Evolutionary conservation across 2,888 invertebrate species (phyloP).

Genomic region (Diarsia rubi): DNA sequence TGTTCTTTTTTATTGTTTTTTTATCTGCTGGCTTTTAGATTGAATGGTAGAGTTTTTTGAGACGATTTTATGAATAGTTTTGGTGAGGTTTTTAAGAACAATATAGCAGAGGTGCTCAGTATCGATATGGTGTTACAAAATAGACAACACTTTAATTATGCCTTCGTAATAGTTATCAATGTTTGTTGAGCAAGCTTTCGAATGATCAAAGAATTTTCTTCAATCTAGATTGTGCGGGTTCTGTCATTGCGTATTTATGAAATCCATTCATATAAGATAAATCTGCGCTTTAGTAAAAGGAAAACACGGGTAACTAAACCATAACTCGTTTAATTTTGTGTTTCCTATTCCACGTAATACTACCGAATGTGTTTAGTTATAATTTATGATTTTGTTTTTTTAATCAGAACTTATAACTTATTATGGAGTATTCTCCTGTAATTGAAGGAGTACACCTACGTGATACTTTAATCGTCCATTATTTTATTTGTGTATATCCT

Average conservation of each 20-base stretch:
- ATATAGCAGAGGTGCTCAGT: background rate
- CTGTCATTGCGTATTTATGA: background rate
- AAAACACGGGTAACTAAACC: background rate
- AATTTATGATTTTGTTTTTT: too few species aligned
- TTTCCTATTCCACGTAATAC: too few species aligned
- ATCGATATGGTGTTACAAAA: background rate
- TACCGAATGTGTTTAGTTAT: too few species aligned
- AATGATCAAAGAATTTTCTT: background rate
- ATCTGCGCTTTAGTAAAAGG: too few species aligned
- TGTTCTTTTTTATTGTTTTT: conserved; percentile 6
- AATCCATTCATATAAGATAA: background rate
- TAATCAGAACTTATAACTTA: too few species aligned
- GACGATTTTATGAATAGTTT: background rate
- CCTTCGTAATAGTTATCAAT: background rate
- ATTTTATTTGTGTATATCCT: too few species aligned
- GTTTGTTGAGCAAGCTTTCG: background rate
- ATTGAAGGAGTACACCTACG: too few species aligned
- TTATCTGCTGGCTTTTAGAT: conserved; percentile 10
- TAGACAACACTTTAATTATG: background rate
- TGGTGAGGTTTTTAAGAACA: background rate
- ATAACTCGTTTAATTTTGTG: too few species aligned
- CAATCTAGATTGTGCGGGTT: background rate
- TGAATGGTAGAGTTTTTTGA: background rate
- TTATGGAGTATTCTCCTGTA: too few species aligned
- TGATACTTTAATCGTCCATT: too few species aligned